Conservation (phyloP, 1,140 invertebrate species). For the Calephelis virginiensis region DNA sequence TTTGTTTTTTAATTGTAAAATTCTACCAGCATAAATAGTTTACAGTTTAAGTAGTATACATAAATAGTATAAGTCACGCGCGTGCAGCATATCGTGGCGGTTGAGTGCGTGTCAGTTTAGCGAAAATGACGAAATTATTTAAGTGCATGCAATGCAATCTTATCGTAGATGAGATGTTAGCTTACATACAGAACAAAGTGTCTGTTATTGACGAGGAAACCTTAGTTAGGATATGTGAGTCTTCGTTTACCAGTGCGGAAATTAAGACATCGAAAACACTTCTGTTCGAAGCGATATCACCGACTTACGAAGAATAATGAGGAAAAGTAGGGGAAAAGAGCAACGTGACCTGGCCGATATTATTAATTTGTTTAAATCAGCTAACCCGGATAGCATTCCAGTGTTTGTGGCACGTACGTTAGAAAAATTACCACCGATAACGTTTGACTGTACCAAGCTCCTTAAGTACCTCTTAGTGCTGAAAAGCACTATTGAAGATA, state of each 20-base stretch:
- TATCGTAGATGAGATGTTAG: slow-evolving; percentile 9
- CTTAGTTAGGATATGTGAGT: slow-evolving; percentile 18
- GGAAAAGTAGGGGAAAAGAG: slow-evolving; percentile 21
- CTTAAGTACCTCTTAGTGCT: too few species aligned
- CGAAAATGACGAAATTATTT: background rate
- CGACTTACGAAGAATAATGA: background rate
- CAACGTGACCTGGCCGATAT: slow-evolving; percentile 2
- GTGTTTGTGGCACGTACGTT: too few species aligned
- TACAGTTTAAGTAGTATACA: too few species aligned
- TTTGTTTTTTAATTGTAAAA: too few species aligned
- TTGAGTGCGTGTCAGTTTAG: background rate
- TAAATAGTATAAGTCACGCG: too few species aligned
- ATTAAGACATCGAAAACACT: slow-evolving; percentile 12
- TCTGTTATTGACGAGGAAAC: slow-evolving; percentile 13
- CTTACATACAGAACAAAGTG: slow-evolving; percentile 20
- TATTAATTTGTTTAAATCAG: background rate
- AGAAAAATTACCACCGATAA: too few species aligned
- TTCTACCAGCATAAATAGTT: too few species aligned
- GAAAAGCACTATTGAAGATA: too few species aligned
- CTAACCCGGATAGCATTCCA: too few species aligned
- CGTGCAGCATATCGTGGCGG: too few species aligned
- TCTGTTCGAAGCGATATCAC: slow-evolving; percentile 14
- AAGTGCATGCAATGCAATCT: slow-evolving; percentile 4
- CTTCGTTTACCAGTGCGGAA: slow-evolving; percentile 3
- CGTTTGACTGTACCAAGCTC: too few species aligned